Conservation (phyloP, 1,140 invertebrate species). For the Tribolium madens region DNA sequence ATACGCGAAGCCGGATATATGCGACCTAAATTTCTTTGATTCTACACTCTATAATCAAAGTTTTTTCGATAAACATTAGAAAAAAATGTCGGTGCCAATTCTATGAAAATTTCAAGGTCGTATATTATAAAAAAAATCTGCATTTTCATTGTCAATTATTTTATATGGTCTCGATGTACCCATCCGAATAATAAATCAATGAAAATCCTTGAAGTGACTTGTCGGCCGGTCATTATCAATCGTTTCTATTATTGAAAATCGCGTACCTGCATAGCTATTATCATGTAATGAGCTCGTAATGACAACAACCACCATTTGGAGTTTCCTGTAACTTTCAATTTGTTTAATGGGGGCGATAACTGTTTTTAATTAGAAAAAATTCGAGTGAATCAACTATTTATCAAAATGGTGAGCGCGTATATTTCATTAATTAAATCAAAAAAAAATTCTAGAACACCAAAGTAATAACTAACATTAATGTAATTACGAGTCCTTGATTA, state of each 20-base stretch:
- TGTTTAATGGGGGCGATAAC: conserved; percentile 5
- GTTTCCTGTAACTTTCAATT: conserved; percentile 25
- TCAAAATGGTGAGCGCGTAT: no score
- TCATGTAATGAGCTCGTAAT: conserved; percentile 21
- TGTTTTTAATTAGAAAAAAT: no score
- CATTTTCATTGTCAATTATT: background rate
- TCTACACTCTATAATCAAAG: background rate
- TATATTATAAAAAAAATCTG: background rate
- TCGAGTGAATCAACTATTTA: background rate
- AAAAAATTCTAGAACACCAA: conserved; percentile 1
- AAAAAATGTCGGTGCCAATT: background rate
- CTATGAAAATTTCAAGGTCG: background rate
- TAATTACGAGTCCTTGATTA: conserved; percentile 9
- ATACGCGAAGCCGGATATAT: background rate
- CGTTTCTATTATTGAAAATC: conserved; percentile 19
- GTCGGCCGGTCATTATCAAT: background rate
- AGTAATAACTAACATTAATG: background rate
- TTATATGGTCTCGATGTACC: background rate
- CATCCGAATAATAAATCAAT: conserved; percentile 1
- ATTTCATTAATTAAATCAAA: no score
- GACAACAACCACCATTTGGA: conserved; percentile 25
- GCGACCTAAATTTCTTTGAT: background rate
- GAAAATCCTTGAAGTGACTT: conserved; percentile 7
- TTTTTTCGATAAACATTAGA: background rate
- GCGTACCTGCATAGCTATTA: conserved; percentile 38